A percentile compares a stretch with the other conserved stretches of the same genome.
Evolutionary conservation across 2,888 invertebrate species (phyloP).

Genomic region (Adelognathus sp.): DNA sequence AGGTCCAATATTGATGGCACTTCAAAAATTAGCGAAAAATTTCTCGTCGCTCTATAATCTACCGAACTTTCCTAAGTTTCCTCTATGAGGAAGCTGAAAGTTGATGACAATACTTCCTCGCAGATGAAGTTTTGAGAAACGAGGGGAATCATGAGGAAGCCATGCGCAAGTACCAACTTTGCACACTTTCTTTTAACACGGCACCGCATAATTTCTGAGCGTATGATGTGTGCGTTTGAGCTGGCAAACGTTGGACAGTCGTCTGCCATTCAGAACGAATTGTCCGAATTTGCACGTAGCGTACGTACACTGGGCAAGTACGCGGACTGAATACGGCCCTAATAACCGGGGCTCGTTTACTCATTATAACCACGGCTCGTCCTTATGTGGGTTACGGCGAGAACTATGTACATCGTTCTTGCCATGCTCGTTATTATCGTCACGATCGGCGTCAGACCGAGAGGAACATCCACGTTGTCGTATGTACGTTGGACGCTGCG

Average conservation of each 20-base stretch:
- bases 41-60: no score
- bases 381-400: constrained; percentile 59
- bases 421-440: constrained; percentile 46
- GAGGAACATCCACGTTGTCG: not conserved
- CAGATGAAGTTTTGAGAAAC: no score
- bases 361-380: constrained; percentile 43
- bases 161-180: no score
- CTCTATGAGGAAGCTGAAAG: no score
- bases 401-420: constrained; percentile 1
- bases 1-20: no score
- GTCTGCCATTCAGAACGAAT: not conserved
- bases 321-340: constrained; percentile 58
- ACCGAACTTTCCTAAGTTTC: no score
- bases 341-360: constrained; percentile 59
- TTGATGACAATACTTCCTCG: no score
- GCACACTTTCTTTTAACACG: no score
- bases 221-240: not conserved
- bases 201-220: no score
- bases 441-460: constrained; percentile 25
- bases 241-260: not conserved
- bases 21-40: no score
- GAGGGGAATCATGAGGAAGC: no score
- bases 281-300: not conserved
- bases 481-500: not conserved
- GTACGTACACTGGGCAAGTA: not conserved